Percentiles rank a stretch among this genome's conserved stretches.
phyloP scores from a whole-genome alignment of 1,140 invertebrate genomes.

The Plectus sambesii region DNA sequence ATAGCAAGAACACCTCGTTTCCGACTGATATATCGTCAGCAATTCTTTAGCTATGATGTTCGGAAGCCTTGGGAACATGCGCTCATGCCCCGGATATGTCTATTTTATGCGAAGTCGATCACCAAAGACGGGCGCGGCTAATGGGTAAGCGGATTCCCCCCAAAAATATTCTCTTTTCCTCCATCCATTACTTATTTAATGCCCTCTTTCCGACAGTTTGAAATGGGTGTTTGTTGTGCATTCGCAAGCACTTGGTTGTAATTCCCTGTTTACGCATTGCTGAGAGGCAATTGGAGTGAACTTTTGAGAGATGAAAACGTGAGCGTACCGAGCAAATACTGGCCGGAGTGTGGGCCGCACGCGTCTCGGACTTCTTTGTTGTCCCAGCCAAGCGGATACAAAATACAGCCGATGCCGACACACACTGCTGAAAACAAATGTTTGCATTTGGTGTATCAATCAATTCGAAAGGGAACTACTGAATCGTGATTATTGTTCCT shows the following conservation, averaged over 20 bases:
- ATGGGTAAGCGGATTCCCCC: too few relatives aligned
- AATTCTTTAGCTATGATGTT: not conserved
- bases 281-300: not conserved
- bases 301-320: slow-evolving; percentile 13
- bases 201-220: not conserved
- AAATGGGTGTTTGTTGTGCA: slow-evolving; percentile 5
- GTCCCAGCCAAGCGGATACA: slow-evolving; percentile 61
- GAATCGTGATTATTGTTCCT: too few relatives aligned
- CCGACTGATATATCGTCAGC: not conserved
- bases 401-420: slow-evolving; percentile 54
- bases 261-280: not conserved
- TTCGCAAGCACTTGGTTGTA: slow-evolving; percentile 11
- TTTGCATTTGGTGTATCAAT: not conserved
- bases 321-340: slow-evolving; percentile 59
- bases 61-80: too few relatives aligned
- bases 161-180: not conserved
- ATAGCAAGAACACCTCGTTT: slow-evolving; percentile 48
- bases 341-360: slow-evolving; percentile 55
- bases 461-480: too few relatives aligned
- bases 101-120: too few relatives aligned
- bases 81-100: too few relatives aligned
- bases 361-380: slow-evolving; percentile 58
- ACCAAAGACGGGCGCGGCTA: too few relatives aligned
- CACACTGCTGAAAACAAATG: slow-evolving; percentile 53
- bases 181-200: not conserved